Evolutionary conservation across 2,888 invertebrate species (phyloP), one percentile per base, ranked within the genome.

Genomic region (Scelioninae gen. 1): DNA sequence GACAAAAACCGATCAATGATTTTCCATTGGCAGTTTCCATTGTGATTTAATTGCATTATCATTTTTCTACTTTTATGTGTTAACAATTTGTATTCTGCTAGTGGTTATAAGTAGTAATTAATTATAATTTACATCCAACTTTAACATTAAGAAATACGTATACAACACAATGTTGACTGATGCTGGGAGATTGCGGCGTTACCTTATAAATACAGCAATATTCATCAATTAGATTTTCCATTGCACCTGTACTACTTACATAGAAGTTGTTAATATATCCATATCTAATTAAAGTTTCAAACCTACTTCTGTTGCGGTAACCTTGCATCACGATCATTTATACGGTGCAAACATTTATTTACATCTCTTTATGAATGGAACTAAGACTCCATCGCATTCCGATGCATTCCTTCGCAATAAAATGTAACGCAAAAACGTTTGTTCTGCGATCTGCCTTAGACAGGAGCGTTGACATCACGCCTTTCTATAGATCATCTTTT

Each of bases 301-400:
- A 45, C 63, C 63, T 77, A 63, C 69, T 47, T 63, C 68, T 68
- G 51, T 45, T 4, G 15, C 15, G n/a, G 49, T 51, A 77, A 62
- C 66, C 68, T 68, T 77, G 68, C 43, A 63, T 55, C 16, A 47
- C 49, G 49, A 60, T 60, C 71, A 58, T 71, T 58, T 71, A 60
- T 51, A 51, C 71, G 32, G 13, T 55, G n/a, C 53, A 62, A 66
- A 58, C 51, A 60, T 68, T 53, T 76, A 76, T 76, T 76, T 66
- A 68, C 76, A 76, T 60, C 63, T 69, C 29, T 34, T 69, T 56
- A 77, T 69, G 63, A 77, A 77, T 69, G 69, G 69, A 47, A 29
- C 29, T 31, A 38, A 43, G 31, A 47, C 15, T 43, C n/a, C n/a
- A 40, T 29, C 15, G 38, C 43, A 76, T 53, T 53, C 43, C 15